Percentiles rank a stretch among this genome's conserved stretches.
phyloP scores from a whole-genome alignment of 2,113 vertebrate genomes.

The Neofelis nebulosa region DNA sequence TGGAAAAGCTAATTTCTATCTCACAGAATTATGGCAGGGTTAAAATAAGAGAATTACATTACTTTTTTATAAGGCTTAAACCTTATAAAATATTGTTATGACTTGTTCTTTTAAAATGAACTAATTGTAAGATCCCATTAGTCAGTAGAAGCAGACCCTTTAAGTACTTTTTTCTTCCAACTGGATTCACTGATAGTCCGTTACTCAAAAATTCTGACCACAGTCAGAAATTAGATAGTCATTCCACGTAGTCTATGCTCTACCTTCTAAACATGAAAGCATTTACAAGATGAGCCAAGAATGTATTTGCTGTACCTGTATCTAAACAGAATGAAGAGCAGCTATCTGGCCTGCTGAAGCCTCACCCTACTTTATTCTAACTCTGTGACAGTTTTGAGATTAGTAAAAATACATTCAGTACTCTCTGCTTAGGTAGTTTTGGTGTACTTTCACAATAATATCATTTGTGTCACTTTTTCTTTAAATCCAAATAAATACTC shows the following conservation, averaged over 20 bases:
- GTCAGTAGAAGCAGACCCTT: not conserved
- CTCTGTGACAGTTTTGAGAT: not conserved
- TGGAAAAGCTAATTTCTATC: not conserved
- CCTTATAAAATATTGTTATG: not conserved
- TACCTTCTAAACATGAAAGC: constrained; percentile 33
- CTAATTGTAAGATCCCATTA: not conserved
- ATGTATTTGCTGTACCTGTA: not conserved
- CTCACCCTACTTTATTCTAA: not conserved
- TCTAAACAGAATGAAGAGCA: not conserved
- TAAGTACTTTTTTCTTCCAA: not conserved
- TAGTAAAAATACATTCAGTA: not conserved
- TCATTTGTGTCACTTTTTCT: not conserved
- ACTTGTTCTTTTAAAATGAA: not conserved
- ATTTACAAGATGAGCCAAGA: not conserved
- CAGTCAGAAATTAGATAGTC: not conserved
- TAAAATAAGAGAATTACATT: not conserved
- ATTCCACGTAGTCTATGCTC: not conserved
- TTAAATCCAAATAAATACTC: constrained; percentile 2
- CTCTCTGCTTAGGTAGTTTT: not conserved
- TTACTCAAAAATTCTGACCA: not conserved
- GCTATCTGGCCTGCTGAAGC: not conserved
- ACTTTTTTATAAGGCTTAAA: not conserved
- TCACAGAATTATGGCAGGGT: not conserved
- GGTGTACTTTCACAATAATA: not conserved
- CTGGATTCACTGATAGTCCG: not conserved